Conservation (phyloP, 2,888 invertebrate species). For the Drosophila greeni region DNA sequence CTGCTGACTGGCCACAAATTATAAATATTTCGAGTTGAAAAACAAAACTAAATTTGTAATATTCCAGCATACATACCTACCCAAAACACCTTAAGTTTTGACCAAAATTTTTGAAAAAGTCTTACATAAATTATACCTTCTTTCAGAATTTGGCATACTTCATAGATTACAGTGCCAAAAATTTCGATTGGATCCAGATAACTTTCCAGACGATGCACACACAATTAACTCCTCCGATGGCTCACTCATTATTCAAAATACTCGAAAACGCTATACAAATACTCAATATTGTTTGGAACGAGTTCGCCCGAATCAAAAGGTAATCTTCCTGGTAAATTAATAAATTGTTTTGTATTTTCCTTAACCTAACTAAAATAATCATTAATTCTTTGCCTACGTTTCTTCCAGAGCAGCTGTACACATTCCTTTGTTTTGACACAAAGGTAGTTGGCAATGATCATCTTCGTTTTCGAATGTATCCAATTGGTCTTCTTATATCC, state of each 20-base stretch:
- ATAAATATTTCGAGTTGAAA: too few relatives aligned
- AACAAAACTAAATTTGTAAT: too few relatives aligned
- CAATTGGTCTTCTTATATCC: constrained; percentile 81
- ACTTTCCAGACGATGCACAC: constrained; percentile 69
- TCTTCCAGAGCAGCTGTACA: constrained; percentile 72
- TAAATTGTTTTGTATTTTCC: too few relatives aligned
- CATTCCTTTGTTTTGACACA: constrained; percentile 76
- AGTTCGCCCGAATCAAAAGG: constrained; percentile 66
- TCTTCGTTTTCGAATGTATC: constrained; percentile 75
- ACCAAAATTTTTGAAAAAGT: too few relatives aligned
- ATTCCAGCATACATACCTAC: too few relatives aligned
- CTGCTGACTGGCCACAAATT: not conserved
- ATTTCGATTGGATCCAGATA: constrained; percentile 72
- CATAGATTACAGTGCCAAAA: constrained; percentile 73
- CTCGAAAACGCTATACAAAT: constrained; percentile 66
- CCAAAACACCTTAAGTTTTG: too few relatives aligned
- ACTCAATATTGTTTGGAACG: constrained; percentile 76
- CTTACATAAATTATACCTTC: not conserved
- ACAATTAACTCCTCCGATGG: constrained; percentile 73
- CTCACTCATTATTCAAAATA: constrained; percentile 64
- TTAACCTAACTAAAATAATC: not conserved
- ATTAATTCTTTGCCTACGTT: constrained; percentile 22
- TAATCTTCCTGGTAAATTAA: constrained; percentile 39
- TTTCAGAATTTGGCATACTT: constrained; percentile 74
- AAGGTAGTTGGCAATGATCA: constrained; percentile 74